Evolutionary conservation across 2,888 invertebrate species (phyloP).

Genomic region (Andrena bicolor): DNA sequence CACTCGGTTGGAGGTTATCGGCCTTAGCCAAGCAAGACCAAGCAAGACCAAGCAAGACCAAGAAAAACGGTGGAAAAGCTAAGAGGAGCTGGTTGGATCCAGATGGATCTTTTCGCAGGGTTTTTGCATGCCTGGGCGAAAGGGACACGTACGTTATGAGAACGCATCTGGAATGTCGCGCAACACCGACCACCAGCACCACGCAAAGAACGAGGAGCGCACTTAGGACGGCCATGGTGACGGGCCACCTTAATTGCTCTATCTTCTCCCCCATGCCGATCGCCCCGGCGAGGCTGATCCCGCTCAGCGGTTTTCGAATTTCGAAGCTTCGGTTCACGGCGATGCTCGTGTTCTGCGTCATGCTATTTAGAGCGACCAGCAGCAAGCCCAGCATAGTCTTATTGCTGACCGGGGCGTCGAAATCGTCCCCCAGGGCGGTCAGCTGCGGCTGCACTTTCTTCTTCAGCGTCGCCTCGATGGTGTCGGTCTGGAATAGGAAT

Average conservation of each 20-base stretch:
- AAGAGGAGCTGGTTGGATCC: slow-evolving; percentile 13
- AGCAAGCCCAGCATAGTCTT: slow-evolving; percentile 91
- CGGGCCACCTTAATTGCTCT: slow-evolving; percentile 94
- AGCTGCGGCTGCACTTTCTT: slow-evolving; percentile 90
- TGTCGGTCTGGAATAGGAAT: slow-evolving; percentile 88
- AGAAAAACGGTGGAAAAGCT: not conserved
- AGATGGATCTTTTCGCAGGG: not conserved
- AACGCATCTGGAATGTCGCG: slow-evolving; percentile 94
- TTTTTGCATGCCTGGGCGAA: not conserved
- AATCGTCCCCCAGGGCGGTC: slow-evolving; percentile 90
- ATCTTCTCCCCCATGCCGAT: slow-evolving; percentile 89
- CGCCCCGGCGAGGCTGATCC: slow-evolving; percentile 89
- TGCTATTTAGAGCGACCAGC: slow-evolving; percentile 89
- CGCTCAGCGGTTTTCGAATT: slow-evolving; percentile 90
- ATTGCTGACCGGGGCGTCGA: slow-evolving; percentile 92
- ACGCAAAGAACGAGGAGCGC: slow-evolving; percentile 95
- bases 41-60: not conserved
- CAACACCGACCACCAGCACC: slow-evolving; percentile 95
- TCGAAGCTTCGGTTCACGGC: slow-evolving; percentile 92
- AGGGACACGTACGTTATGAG: slow-evolving; percentile 89
- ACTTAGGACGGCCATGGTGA: slow-evolving; percentile 95
- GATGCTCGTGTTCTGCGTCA: slow-evolving; percentile 91
- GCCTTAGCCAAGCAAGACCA: not conserved
- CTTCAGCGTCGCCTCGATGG: slow-evolving; percentile 91
- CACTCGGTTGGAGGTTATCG: not conserved